Conservation (phyloP, 1,140 invertebrate genomes). For the Drosophila quadrilineata region DNA sequence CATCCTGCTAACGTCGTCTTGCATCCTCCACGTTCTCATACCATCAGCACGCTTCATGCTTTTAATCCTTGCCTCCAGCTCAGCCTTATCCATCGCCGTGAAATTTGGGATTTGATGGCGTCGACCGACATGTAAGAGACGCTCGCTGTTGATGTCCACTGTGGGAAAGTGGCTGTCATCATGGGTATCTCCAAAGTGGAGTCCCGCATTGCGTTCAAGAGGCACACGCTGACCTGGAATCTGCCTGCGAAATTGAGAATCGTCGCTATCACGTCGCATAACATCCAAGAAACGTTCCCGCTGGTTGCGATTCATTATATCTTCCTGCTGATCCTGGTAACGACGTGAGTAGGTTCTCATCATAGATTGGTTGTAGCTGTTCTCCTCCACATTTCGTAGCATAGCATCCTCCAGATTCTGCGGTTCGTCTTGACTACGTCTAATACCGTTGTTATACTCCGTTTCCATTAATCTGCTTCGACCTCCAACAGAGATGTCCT, state of each 20-base stretch:
- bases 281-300: constrained; percentile 30
- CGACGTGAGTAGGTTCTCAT: too few species aligned
- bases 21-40: background rate
- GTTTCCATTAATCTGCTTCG: background rate
- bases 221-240: constrained; percentile 23
- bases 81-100: background rate
- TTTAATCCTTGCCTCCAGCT: background rate
- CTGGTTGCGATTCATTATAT: constrained; percentile 14
- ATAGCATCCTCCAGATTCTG: too few species aligned
- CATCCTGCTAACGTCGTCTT: background rate
- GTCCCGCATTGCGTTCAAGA: constrained; percentile 25
- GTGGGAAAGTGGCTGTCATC: constrained; percentile 30
- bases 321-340: constrained; percentile 14
- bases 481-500: constrained; percentile 10
- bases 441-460: too few species aligned
- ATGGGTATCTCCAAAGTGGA: constrained; percentile 11
- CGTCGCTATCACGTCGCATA: constrained; percentile 28
- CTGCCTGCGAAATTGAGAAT: background rate
- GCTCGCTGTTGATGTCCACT: constrained; percentile 32
- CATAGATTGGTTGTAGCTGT: background rate
- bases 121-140: constrained; percentile 40
- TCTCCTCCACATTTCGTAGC: constrained; percentile 4
- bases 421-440: too few species aligned
- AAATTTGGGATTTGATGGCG: constrained; percentile 29
- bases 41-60: background rate